Evolutionary conservation across 2,888 invertebrate species (phyloP).

Genomic region (Dryobotodes eremita): DNA sequence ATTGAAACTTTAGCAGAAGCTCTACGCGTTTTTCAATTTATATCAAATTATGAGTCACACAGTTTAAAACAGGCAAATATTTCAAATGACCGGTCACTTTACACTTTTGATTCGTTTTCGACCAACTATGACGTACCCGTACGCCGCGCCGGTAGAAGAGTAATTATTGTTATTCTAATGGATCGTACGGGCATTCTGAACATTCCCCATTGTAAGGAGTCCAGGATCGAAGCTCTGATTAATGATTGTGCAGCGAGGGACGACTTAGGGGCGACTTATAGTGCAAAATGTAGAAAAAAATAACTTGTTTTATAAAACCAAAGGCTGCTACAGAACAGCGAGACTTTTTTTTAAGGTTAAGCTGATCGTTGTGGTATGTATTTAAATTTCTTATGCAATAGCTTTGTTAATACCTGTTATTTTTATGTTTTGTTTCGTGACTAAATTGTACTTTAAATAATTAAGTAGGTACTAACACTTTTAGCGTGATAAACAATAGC

Average conservation of each 20-base stretch:
- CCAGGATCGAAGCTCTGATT: constrained; percentile 90
- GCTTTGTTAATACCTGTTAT: constrained; percentile 22
- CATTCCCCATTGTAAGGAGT: constrained; percentile 89
- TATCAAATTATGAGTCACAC: constrained; percentile 20
- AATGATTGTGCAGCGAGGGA: constrained; percentile 89
- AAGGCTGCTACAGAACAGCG: constrained; percentile 10
- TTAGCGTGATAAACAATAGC: constrained; percentile 37
- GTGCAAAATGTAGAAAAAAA: constrained; percentile 64
- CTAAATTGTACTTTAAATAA: constrained; percentile 26
- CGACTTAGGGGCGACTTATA: constrained; percentile 75
- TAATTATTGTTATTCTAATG: constrained; percentile 90
- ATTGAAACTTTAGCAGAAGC: not conserved
- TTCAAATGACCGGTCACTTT: constrained; percentile 60
- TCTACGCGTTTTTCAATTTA: not conserved
- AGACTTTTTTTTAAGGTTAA: constrained; percentile 9
- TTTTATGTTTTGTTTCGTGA: constrained; percentile 12
- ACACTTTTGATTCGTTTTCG: constrained; percentile 58
- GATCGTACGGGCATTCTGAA: constrained; percentile 87
- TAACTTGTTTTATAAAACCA: constrained; percentile 56
- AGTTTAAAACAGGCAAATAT: constrained; percentile 8
- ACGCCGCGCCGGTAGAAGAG: constrained; percentile 76
- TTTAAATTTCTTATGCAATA: constrained; percentile 19
- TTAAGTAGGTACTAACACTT: constrained; percentile 19
- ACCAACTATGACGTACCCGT: constrained; percentile 68
- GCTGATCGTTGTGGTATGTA: not conserved